Percentiles rank a stretch among this genome's conserved stretches.
These are phyloP conservation scores for Limnodromus scolopaceus DNA, from an alignment of 2,797 vertebrate species.

Conservation along the genomic window DNA sequence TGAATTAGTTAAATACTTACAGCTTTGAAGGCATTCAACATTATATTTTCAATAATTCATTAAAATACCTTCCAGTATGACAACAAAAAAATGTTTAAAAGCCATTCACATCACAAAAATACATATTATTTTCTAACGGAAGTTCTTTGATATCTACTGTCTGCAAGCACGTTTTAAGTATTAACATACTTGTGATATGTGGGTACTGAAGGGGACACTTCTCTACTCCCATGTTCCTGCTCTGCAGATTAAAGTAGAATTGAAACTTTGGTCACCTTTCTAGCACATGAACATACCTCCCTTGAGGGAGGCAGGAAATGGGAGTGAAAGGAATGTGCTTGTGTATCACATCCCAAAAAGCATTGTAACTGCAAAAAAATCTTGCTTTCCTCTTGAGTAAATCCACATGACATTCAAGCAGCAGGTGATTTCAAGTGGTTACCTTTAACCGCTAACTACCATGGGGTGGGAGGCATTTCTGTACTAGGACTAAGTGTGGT, in stretches of 20 bases:
- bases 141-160: neutral
- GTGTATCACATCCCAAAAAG: neutral
- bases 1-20: neutral
- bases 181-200: neutral
- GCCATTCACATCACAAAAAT: neutral
- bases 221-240: neutral
- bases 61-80: neutral
- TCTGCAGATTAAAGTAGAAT: neutral
- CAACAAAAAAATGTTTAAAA: neutral
- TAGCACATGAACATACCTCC: neutral
- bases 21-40: neutral
- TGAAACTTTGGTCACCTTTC: neutral
- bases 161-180: neutral
- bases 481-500: no score
- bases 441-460: neutral
- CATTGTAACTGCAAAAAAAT: neutral
- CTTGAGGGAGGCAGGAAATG: neutral
- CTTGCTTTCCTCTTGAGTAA: neutral
- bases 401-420: neutral
- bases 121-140: neutral
- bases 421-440: neutral
- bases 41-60: neutral
- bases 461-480: neutral
- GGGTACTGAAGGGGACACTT: neutral
- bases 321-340: neutral